Conservation (phyloP, 2,797 vertebrate genomes). For the Bradypus variegatus region DNA sequence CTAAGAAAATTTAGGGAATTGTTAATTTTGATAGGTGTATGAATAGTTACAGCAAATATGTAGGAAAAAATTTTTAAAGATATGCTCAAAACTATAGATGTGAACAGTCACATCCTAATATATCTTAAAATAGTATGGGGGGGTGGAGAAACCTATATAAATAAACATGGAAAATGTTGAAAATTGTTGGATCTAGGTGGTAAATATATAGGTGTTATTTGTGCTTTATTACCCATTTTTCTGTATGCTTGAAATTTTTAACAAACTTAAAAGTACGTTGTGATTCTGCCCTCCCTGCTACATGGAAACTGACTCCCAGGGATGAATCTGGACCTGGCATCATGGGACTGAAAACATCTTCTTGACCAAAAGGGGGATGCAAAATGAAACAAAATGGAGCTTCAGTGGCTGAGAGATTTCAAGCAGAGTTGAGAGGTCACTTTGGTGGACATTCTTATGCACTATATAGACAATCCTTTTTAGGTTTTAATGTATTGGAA, state of each 20-base stretch:
- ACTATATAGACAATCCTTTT: no score
- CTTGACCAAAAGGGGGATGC: no score
- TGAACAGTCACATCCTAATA: not conserved
- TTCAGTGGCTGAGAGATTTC: no score
- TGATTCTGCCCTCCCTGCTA: no score
- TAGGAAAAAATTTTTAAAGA: not conserved
- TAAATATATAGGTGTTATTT: not conserved
- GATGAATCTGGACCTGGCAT: no score
- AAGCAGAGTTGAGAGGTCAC: no score
- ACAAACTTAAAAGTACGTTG: no score
- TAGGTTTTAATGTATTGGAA: no score
- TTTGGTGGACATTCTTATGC: no score
- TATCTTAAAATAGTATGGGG: not conserved
- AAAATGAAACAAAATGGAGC: no score
- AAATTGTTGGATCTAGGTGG: not conserved
- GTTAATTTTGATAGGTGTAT: not conserved
- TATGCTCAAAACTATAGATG: not conserved
- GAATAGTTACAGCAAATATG: not conserved
- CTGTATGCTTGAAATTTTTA: not conserved
- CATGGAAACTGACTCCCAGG: no score
- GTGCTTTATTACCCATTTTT: not conserved
- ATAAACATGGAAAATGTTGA: slow-evolving; percentile 5
- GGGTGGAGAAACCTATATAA: not conserved
- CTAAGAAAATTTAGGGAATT: not conserved
- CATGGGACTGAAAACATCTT: no score